Evolutionary conservation across 1,140 invertebrate genomes (phyloP).

Genomic region (Plectrocnemia conspersa): DNA sequence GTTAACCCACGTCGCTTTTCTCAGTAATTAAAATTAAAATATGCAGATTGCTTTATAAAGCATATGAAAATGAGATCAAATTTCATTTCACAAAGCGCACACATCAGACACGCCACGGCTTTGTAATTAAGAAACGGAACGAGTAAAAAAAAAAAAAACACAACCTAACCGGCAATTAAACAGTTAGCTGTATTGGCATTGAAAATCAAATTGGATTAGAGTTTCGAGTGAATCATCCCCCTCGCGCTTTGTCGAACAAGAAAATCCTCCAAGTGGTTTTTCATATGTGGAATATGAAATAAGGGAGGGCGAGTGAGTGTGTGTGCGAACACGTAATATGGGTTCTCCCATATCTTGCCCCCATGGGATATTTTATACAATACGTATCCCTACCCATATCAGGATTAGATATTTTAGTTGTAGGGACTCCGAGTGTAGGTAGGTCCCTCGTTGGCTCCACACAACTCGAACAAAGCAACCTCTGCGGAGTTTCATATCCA

Average conservation of each 20-base stretch:
- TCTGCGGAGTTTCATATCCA: constrained; percentile 19
- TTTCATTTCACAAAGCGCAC: constrained; percentile 24
- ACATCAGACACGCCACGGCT: constrained; percentile 20
- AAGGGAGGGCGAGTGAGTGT: constrained; percentile 1
- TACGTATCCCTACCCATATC: constrained; percentile 21
- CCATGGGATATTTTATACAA: constrained; percentile 31
- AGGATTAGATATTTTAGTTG: constrained; percentile 22
- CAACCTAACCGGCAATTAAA: constrained; percentile 22
- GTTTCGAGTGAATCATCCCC: no score
- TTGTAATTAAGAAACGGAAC: constrained; percentile 20
- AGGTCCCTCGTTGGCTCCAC: constrained; percentile 12
- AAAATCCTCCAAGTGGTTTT: constrained; percentile 6
- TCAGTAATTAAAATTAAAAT: constrained; percentile 23
- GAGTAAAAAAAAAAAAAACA: constrained; percentile 16
- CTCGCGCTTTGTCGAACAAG: background rate
- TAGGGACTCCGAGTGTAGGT: constrained; percentile 14
- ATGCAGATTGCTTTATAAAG: constrained; percentile 26
- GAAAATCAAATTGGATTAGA: no score
- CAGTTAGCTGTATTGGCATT: constrained; percentile 11
- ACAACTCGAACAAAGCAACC: constrained; percentile 32
- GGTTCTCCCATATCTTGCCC: constrained; percentile 25
- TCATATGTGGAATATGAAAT: constrained; percentile 6
- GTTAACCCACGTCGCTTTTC: no score
- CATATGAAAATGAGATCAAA: constrained; percentile 26
- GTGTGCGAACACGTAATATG: constrained; percentile 5